Evolutionary conservation across 2,888 invertebrate species (phyloP).

Genomic region (Cerastoderma edule): DNA sequence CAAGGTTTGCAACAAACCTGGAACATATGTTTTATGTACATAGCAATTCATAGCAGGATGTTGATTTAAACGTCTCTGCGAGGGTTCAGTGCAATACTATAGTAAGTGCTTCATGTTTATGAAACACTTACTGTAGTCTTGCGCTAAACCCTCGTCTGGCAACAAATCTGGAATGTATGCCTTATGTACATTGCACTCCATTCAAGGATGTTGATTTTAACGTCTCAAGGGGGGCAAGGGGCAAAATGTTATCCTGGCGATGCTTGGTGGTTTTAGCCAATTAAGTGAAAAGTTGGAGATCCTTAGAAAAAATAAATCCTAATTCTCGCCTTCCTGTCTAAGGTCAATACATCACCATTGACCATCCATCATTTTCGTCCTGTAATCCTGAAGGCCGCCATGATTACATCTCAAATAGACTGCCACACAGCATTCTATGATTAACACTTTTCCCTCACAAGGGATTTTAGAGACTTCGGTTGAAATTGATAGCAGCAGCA

Average conservation of each 20-base stretch:
- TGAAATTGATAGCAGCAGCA: background rate
- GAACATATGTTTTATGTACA: too few species aligned
- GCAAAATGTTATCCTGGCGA: background rate
- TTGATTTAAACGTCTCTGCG: too few species aligned
- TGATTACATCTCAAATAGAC: constrained; percentile 10
- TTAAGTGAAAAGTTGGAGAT: background rate
- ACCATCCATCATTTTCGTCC: background rate
- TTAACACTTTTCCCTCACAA: background rate
- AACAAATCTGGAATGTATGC: too few species aligned
- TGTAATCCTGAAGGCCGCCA: background rate
- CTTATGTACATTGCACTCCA: too few species aligned
- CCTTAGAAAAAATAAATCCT: background rate
- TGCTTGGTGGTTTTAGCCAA: background rate
- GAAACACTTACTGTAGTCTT: too few species aligned
- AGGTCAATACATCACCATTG: constrained; percentile 1
- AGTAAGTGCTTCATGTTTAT: too few species aligned
- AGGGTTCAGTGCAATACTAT: too few species aligned
- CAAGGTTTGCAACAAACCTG: too few species aligned
- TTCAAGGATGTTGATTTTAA: too few species aligned
- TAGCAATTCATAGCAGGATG: too few species aligned
- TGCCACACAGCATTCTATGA: background rate
- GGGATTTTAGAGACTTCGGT: too few species aligned
- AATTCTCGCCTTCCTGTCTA: constrained; percentile 7
- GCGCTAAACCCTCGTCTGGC: too few species aligned
- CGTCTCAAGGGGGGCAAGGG: background rate